phyloP scores from a whole-genome alignment of 2,888 invertebrate genomes.

The Hyppa rectilinea region DNA sequence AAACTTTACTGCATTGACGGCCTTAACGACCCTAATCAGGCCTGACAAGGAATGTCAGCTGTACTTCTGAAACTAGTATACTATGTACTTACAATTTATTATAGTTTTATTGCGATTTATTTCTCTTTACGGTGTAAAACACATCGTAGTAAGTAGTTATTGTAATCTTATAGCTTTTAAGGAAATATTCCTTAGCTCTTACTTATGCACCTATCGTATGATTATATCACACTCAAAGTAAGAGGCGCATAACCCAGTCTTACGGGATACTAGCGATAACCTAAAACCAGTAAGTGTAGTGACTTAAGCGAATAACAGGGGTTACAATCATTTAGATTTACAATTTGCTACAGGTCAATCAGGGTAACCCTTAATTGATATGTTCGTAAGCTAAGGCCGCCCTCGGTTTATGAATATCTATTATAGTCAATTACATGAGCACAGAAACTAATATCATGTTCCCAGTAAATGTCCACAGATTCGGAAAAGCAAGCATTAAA shows the following conservation, averaged over 20 bases:
- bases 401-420: constrained; percentile 62
- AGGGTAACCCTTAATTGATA: constrained; percentile 59
- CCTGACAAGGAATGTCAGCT: constrained; percentile 34
- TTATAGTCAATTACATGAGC: constrained; percentile 52
- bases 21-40: constrained; percentile 48
- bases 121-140: constrained; percentile 19
- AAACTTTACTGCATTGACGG: constrained; percentile 33
- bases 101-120: constrained; percentile 41
- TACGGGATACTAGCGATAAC: constrained; percentile 36
- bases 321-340: constrained; percentile 26
- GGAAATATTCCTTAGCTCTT: constrained; percentile 32
- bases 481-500: constrained; percentile 61
- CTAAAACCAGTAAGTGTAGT: constrained; percentile 41
- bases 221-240: constrained; percentile 52
- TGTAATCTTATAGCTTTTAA: constrained; percentile 29
- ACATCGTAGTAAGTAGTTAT: constrained; percentile 13
- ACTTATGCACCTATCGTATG: constrained; percentile 37
- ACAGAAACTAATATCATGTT: constrained; percentile 35
- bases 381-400: constrained; percentile 64
- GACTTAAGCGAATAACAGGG: constrained; percentile 34
- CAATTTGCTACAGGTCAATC: constrained; percentile 49
- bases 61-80: constrained; percentile 46
- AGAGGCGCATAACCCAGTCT: constrained; percentile 30
- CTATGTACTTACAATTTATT: constrained; percentile 53
- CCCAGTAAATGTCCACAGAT: constrained; percentile 33